Evolutionary conservation across 2,113 vertebrate genomes (phyloP).

Genomic region (Chrysochloris asiatica): DNA sequence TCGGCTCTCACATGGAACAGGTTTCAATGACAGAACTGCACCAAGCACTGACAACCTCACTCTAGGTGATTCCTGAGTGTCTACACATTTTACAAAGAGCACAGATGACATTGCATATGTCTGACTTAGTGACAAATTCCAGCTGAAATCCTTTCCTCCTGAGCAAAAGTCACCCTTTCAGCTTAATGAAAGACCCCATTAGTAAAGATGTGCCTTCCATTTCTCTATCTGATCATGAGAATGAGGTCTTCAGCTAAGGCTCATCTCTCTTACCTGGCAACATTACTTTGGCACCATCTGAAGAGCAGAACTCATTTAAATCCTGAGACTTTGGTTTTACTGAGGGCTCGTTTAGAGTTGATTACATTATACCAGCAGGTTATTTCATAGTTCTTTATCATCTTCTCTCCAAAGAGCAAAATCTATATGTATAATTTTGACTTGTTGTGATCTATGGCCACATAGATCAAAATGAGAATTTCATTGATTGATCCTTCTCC

Average conservation of each 20-base stretch:
- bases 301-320: background rate
- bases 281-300: background rate
- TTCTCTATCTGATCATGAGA: background rate
- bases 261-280: background rate
- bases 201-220: background rate
- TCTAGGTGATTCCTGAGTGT: background rate
- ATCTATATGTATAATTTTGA: background rate
- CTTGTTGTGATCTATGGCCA: background rate
- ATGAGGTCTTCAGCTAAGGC: background rate
- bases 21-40: background rate
- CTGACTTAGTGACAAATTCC: background rate
- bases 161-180: background rate
- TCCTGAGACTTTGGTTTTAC: background rate
- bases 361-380: background rate
- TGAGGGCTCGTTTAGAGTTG: background rate
- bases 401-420: background rate
- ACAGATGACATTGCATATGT: background rate
- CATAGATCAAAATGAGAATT: background rate
- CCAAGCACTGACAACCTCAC: background rate
- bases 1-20: background rate
- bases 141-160: slow-evolving; percentile 7
- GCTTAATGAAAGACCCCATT: background rate
- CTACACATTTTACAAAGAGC: background rate
- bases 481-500: background rate
- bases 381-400: background rate